Evolutionary conservation across 2,888 invertebrate genomes (phyloP), one percentile per base, ranked within the genome.

Genomic region (Lycocerus yunnanus): DNA sequence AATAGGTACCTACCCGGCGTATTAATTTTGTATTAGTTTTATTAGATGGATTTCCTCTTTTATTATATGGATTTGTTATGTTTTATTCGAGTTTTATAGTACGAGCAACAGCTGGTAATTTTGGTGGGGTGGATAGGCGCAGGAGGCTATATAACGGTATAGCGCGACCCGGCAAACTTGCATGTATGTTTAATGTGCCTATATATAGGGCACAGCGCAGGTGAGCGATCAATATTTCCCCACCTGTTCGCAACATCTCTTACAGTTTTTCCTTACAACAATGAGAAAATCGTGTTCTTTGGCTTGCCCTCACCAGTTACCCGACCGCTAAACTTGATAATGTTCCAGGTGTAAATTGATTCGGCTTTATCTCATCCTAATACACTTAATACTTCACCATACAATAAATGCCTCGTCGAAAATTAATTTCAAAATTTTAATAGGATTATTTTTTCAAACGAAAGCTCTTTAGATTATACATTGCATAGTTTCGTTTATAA

Each of bases 161-260:
- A 69, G 66, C 72, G 72, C 69, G 74, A 69, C 74, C 74, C 69
- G 70, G 75, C 58, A 73, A 71, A 73, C 73, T 74, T 71, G 77
- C 78, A 79, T 78, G 78, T 78, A 79, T 79, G 80, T 78, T 80
- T 80, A 79, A 80, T 79, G 75, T 77, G 75, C 70, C 73, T 78
- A 77, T 78, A 78, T 80, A 80, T 79, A 80, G 79, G 80, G 79
- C 79, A 77, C 79, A 78, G 79, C 78, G 78, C 79, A 80, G 80
- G 80, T 80, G 77, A 80, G 70, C 78, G 80, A 80, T 80, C 80
- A 80, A 80, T 80, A 80, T 77, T 71, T 75, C 75, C 75, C 75
- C 74, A 73, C 75, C 77, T 73, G 73, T 73, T 70, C 68, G 61
- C 73, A 68, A 68, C 71, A 68, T 71, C 73, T 71, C 68, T 63